Percentiles rank a stretch among this genome's conserved stretches.
phyloP scores from a whole-genome alignment of 2,113 vertebrate species.

The Antechinus stuartii region DNA sequence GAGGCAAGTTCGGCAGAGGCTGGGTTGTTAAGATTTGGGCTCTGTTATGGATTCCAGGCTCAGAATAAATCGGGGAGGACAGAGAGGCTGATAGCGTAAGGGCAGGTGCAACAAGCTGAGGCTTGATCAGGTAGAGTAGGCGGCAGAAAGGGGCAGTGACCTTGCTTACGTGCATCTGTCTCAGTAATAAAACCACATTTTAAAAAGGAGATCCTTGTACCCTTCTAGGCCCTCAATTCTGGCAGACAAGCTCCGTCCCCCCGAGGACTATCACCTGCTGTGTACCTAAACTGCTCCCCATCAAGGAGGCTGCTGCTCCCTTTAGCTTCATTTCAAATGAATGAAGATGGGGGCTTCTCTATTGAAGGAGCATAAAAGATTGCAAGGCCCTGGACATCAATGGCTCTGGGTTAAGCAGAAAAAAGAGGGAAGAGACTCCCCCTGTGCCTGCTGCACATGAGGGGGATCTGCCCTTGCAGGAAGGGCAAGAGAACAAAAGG shows the following conservation, averaged over 20 bases:
- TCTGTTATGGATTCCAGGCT: too few species aligned
- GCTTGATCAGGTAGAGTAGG: neutral
- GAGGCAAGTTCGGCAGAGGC: too few species aligned
- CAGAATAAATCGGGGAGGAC: too few species aligned
- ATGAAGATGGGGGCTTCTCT: slow-evolving; percentile 59
- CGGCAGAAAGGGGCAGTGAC: slow-evolving; percentile 15
- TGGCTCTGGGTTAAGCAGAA: slow-evolving; percentile 56
- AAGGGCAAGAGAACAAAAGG: slow-evolving; percentile 56
- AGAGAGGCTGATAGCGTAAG: too few species aligned
- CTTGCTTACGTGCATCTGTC: slow-evolving; percentile 7
- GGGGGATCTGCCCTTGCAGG: slow-evolving; percentile 65
- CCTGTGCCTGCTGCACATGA: slow-evolving; percentile 66
- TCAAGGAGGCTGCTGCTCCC: neutral
- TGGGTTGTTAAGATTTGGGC: too few species aligned
- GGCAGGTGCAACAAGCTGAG: too few species aligned
- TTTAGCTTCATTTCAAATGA: slow-evolving; percentile 49
- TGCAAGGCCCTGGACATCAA: slow-evolving; percentile 60
- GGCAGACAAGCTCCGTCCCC: too few species aligned
- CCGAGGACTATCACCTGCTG: neutral
- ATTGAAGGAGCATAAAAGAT: slow-evolving; percentile 51
- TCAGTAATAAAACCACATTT: slow-evolving; percentile 61
- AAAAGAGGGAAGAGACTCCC: slow-evolving; percentile 54
- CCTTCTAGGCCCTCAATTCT: neutral
- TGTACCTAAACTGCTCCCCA: neutral
- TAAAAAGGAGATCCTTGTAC: slow-evolving; percentile 31